These are phyloP conservation scores for Alligator mississippiensis DNA, from an alignment of 2,113 vertebrate genomes.

Conservation along the genomic window DNA sequence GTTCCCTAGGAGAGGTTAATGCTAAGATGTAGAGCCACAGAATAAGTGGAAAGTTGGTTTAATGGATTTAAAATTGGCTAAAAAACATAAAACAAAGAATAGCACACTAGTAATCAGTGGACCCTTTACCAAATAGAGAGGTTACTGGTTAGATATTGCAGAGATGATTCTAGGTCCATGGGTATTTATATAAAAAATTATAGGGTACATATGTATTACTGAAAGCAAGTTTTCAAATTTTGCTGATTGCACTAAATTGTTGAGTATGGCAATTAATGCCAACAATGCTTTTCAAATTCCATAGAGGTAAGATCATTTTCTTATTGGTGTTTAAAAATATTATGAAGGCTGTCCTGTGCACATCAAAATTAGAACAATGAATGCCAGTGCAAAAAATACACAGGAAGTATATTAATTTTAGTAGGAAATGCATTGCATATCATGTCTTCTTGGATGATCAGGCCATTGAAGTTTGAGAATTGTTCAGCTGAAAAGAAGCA, in stretches of 20 bases:
- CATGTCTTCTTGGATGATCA: not conserved
- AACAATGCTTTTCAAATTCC: not conserved
- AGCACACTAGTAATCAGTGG: not conserved
- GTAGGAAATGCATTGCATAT: accelerated
- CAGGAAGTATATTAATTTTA: not conserved
- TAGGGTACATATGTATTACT: not conserved
- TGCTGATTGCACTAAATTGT: not conserved
- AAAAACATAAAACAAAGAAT: not conserved
- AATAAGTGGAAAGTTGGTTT: conserved; percentile 45
- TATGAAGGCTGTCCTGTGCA: not conserved
- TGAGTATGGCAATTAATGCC: not conserved
- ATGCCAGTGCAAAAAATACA: not conserved
- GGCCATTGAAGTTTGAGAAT: not conserved
- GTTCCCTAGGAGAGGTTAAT: conserved; percentile 46
- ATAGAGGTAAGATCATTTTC: not conserved
- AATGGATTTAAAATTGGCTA: conserved; percentile 55
- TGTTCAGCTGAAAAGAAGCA: not conserved
- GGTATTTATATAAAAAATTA: conserved; percentile 36
- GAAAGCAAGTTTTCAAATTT: conserved; percentile 38
- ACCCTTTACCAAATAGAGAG: not conserved
- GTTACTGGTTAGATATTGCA: not conserved
- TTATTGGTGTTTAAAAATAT: accelerated
- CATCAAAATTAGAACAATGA: not conserved
- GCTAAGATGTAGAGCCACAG: not conserved
- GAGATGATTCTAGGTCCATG: not conserved